Percentiles rank a stretch among this genome's conserved stretches.
Conservation (phyloP, 1,140 invertebrate species). For the Neodiprion pinetum region DNA sequence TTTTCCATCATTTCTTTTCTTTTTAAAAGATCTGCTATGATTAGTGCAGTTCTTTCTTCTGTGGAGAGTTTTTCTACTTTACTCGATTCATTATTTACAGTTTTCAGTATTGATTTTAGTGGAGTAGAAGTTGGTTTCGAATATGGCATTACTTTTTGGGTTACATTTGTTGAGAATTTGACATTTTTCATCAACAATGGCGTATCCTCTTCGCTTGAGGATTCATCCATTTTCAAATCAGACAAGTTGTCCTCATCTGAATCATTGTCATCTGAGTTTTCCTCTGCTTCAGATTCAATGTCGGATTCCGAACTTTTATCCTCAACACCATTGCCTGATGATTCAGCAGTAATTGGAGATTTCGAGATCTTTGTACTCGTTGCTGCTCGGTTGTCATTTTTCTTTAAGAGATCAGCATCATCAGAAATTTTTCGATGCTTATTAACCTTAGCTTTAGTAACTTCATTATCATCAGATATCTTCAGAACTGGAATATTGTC, state of each 20-base stretch:
- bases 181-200: slow-evolving; percentile 31
- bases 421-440: no score
- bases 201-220: slow-evolving; percentile 52
- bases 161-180: slow-evolving; percentile 42
- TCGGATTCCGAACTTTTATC: slow-evolving; percentile 35
- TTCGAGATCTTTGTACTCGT: slow-evolving; percentile 18
- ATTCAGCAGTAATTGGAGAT: background rate
- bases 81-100: slow-evolving; percentile 31
- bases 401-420: slow-evolving; percentile 26
- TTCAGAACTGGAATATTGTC: slow-evolving; percentile 14
- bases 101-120: slow-evolving; percentile 49
- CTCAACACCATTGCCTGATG: background rate
- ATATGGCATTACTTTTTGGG: slow-evolving; percentile 30
- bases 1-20: slow-evolving; percentile 66
- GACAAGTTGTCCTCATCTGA: slow-evolving; percentile 54
- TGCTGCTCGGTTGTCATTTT: slow-evolving; percentile 26
- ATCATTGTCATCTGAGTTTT: slow-evolving; percentile 43
- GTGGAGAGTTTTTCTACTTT: slow-evolving; percentile 1
- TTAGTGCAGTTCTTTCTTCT: slow-evolving; percentile 31
- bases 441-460: slow-evolving; percentile 47
- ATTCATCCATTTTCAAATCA: slow-evolving; percentile 57
- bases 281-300: slow-evolving; percentile 28
- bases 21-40: slow-evolving; percentile 52
- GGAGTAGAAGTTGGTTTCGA: background rate
- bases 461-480: slow-evolving; percentile 41